These are phyloP conservation scores for Oscheius sp. DNA, from an alignment of 2,888 invertebrate genomes.

Conservation along the genomic window DNA sequence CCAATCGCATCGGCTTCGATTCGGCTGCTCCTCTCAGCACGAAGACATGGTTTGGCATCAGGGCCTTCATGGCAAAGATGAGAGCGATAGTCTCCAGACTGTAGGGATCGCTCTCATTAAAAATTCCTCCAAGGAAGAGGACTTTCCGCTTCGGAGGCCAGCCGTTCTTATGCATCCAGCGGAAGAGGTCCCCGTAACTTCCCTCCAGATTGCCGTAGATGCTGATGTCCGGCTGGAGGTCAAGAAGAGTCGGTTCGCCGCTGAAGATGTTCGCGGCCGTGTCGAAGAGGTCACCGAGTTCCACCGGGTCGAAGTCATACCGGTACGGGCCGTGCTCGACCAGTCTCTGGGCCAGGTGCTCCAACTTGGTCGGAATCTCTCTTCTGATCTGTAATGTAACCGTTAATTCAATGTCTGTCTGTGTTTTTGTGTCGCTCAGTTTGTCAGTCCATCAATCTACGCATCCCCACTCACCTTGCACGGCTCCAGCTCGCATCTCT, in stretches of 20 bases:
- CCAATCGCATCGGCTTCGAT: not conserved
- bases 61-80: slow-evolving; percentile 34
- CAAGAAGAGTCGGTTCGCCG: slow-evolving; percentile 35
- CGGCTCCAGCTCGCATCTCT: not conserved
- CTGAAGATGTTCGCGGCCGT: not conserved
- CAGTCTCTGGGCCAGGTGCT: slow-evolving; percentile 14
- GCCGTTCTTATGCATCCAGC: slow-evolving; percentile 31
- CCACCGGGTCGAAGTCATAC: slow-evolving; percentile 24
- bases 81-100: slow-evolving; percentile 25
- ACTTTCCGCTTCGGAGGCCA: slow-evolving; percentile 25
- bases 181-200: slow-evolving; percentile 34
- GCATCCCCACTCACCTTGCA: not conserved
- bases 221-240: slow-evolving; percentile 40
- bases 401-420: too few relatives aligned
- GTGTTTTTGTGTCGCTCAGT: too few relatives aligned
- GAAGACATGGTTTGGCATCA: slow-evolving; percentile 48
- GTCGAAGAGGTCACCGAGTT: slow-evolving; percentile 30
- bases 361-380: not conserved
- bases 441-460: not conserved
- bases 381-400: not conserved
- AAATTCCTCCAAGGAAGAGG: slow-evolving; percentile 28
- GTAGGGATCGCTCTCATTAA: not conserved
- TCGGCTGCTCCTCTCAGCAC: slow-evolving; percentile 52
- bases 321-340: slow-evolving; percentile 30
- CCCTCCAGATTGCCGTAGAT: slow-evolving; percentile 49